These are phyloP conservation scores for Hyperopisus bebe DNA, from an alignment of 2,113 vertebrate species.

Conservation along the genomic window DNA sequence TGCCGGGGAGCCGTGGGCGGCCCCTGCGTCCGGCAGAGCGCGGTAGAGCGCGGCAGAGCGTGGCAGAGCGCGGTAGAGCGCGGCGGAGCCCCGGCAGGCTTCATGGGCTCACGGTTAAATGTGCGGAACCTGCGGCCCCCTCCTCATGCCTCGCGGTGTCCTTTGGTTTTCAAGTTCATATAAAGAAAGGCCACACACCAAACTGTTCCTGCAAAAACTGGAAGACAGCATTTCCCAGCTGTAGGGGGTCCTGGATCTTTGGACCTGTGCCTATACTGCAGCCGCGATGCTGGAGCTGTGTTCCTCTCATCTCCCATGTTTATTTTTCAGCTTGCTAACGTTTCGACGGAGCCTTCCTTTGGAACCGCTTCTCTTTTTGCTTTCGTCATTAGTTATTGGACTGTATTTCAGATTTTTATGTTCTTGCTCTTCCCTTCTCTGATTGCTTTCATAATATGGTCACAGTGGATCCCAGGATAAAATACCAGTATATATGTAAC, in stretches of 20 bases:
- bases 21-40: background rate
- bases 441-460: background rate
- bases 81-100: background rate
- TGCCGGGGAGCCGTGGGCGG: background rate
- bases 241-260: background rate
- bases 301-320: background rate
- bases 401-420: background rate
- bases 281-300: background rate
- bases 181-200: background rate
- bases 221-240: background rate
- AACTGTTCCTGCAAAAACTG: background rate
- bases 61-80: background rate
- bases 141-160: background rate
- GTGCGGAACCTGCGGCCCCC: background rate
- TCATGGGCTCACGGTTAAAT: background rate
- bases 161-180: background rate
- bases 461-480: background rate
- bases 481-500: background rate
- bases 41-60: background rate
- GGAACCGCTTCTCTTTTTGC: background rate
- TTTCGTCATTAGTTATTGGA: background rate
- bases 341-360: background rate
- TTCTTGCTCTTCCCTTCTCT: background rate
- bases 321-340: background rate
- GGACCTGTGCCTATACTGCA: background rate